Evolutionary conservation across 1,140 invertebrate species (phyloP).

Genomic region (Liolophura sinensis): DNA sequence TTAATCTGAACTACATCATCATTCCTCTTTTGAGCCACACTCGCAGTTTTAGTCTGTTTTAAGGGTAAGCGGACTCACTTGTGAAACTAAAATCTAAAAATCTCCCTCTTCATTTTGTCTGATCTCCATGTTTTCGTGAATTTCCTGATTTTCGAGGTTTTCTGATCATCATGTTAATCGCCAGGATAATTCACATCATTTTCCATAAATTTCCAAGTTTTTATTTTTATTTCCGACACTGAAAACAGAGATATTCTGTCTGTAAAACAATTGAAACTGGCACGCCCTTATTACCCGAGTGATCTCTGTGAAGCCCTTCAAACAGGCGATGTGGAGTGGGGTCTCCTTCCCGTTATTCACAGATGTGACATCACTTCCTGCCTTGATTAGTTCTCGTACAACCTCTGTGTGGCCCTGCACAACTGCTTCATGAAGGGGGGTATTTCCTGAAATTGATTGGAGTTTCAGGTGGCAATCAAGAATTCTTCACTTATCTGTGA

Average conservation of each 20-base stretch:
- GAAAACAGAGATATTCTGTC: too few relatives aligned
- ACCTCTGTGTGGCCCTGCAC: not conserved
- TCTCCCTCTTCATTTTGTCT: too few relatives aligned
- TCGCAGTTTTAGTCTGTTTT: too few relatives aligned
- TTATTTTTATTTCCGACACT: too few relatives aligned
- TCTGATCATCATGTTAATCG: too few relatives aligned
- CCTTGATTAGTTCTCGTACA: slow-evolving; percentile 1
- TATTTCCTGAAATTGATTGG: slow-evolving; percentile 5
- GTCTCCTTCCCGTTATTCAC: slow-evolving; percentile 12
- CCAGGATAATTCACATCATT: slow-evolving; percentile 1
- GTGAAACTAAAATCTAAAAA: too few relatives aligned
- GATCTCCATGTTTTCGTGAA: too few relatives aligned
- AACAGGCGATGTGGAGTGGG: slow-evolving; percentile 7
- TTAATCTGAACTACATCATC: too few relatives aligned
- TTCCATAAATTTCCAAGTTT: too few relatives aligned
- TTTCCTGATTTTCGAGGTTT: too few relatives aligned
- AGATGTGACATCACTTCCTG: not conserved
- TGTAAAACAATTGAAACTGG: not conserved
- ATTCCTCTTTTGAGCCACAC: too few relatives aligned
- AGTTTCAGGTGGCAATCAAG: not conserved
- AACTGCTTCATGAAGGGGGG: slow-evolving; percentile 8
- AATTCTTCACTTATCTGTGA: not conserved
- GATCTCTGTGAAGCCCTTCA: slow-evolving; percentile 2
- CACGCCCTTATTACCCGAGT: not conserved
- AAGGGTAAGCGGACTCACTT: too few relatives aligned